These are phyloP conservation scores for Remorina albescens DNA, from an alignment of 2,797 vertebrate species.

Conservation along the genomic window DNA sequence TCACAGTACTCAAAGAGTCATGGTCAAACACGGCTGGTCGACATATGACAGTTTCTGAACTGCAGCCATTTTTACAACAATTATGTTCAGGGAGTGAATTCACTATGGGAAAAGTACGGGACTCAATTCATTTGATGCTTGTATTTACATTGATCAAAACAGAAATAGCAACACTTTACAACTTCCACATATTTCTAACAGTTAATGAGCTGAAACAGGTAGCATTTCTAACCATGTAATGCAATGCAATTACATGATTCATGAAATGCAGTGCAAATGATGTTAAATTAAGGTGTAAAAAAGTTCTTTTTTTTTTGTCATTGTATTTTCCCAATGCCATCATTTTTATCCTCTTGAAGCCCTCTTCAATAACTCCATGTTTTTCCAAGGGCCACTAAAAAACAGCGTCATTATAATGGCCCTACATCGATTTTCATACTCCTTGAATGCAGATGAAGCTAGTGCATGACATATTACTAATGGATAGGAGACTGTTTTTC, in stretches of 20 bases:
- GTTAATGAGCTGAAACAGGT: constrained; percentile 8
- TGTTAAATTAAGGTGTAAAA: too few species aligned
- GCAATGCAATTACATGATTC: constrained; percentile 5
- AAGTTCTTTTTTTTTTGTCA: too few species aligned
- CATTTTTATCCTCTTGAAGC: background rate
- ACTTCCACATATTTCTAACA: constrained; percentile 8
- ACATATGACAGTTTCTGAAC: background rate
- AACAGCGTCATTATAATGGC: constrained; percentile 46
- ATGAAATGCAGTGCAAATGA: constrained; percentile 15
- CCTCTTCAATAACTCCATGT: constrained; percentile 45
- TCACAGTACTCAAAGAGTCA: background rate
- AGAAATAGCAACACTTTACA: background rate
- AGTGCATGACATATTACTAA: constrained; percentile 32
- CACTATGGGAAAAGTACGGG: background rate
- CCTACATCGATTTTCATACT: constrained; percentile 64
- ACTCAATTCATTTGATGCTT: background rate
- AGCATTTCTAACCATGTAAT: constrained; percentile 23
- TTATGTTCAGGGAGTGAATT: background rate
- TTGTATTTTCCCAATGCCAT: constrained; percentile 16
- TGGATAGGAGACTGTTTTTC: constrained; percentile 23
- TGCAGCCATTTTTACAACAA: background rate
- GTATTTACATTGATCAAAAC: constrained; percentile 14
- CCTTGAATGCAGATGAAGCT: constrained; percentile 13
- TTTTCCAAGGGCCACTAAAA: constrained; percentile 40
- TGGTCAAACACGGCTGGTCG: background rate